Conservation (phyloP, 2,888 invertebrate species). For the Monoplex corrugatus region DNA sequence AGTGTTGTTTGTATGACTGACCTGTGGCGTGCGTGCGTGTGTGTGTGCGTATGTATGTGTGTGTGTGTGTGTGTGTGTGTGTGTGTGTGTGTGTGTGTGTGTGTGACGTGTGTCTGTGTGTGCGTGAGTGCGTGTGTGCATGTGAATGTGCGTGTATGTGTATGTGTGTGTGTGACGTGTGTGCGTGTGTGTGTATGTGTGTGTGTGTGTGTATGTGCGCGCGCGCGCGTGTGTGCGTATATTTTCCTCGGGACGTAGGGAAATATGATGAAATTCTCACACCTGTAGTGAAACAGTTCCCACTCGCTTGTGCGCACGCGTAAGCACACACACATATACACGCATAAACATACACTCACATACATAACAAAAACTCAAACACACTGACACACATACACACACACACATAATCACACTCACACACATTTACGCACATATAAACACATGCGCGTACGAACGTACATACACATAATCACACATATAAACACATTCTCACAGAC, state of each 20-base stretch:
- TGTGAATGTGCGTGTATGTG: background rate
- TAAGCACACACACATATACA: background rate
- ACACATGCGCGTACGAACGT: too few species aligned
- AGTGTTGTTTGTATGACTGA: background rate
- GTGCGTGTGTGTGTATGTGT: background rate
- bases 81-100: constrained; percentile 26
- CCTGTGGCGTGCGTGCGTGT: background rate
- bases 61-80: constrained; percentile 15
- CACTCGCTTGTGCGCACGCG: background rate
- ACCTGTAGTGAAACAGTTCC: background rate
- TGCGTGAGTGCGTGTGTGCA: background rate
- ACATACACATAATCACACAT: too few species aligned
- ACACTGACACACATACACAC: background rate
- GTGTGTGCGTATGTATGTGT: background rate
- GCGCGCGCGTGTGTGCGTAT: background rate
- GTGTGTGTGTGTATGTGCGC: background rate
- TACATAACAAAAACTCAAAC: too few species aligned
- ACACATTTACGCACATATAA: background rate
- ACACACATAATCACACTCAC: background rate
- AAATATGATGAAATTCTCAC: background rate
- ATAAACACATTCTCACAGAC: too few species aligned
- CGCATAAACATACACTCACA: background rate
- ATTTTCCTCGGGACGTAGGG: background rate
- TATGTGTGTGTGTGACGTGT: background rate
- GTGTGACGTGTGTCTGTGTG: constrained; percentile 8